phyloP scores from a whole-genome alignment of 30 jellyfish, hydroid and myxozoan genomes.

The Sanderia malayensis region DNA sequence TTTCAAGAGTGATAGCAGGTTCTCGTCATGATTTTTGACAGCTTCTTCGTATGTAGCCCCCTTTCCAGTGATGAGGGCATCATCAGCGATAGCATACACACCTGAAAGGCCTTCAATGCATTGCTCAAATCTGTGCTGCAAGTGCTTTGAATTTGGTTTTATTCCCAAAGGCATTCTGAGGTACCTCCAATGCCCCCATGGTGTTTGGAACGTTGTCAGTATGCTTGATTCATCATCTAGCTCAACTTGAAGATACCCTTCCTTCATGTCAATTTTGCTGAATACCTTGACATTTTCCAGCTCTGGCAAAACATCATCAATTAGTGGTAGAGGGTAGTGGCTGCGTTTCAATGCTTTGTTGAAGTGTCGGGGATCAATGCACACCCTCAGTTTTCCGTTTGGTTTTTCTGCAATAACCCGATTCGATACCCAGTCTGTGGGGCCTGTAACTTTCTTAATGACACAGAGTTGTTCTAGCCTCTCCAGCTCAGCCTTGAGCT shows the following conservation, averaged over 20 bases:
- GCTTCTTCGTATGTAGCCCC: slow-evolving; percentile 14
- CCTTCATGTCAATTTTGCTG: slow-evolving; percentile 33
- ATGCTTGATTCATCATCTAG: slow-evolving; percentile 6
- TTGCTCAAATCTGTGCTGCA: slow-evolving; percentile 35
- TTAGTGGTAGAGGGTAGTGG: slow-evolving; percentile 20
- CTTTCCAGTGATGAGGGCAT: slow-evolving; percentile 32
- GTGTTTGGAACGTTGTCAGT: slow-evolving; percentile 16
- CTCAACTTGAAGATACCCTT: slow-evolving; percentile 17
- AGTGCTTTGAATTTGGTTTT: slow-evolving; percentile 18
- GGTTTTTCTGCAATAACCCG: slow-evolving; percentile 3
- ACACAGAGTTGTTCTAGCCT: slow-evolving; percentile 7
- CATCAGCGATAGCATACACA: slow-evolving; percentile 27
- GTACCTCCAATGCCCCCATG: slow-evolving; percentile 26
- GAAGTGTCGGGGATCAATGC: too few species aligned
- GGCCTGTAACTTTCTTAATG: slow-evolving; percentile 11
- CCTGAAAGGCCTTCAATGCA: slow-evolving; percentile 24
- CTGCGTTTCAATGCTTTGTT: slow-evolving; percentile 23
- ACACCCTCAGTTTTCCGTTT: background rate
- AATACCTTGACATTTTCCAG: slow-evolving; percentile 17
- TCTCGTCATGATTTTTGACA: slow-evolving; percentile 6
- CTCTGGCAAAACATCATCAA: slow-evolving; percentile 23
- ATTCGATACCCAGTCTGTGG: slow-evolving; percentile 16
- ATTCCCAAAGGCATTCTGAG: too few species aligned
- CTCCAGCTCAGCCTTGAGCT: slow-evolving; percentile 25
- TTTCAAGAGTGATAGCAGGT: slow-evolving; percentile 16